Evolutionary conservation across 2,113 vertebrate genomes (phyloP).

Genomic region (Forbesichthys papilliferus): DNA sequence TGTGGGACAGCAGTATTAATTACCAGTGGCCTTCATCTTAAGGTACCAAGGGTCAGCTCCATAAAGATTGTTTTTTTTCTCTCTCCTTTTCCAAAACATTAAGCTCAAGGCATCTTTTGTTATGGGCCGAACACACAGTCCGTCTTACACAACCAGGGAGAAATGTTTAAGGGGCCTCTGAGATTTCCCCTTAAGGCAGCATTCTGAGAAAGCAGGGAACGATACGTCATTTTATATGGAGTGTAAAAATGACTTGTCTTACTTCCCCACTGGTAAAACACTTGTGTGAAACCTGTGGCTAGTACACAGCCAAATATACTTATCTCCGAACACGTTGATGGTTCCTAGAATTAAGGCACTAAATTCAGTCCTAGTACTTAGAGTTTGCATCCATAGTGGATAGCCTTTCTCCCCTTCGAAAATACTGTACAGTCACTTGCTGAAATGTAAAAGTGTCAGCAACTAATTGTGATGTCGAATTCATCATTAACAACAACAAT

Average conservation of each 20-base stretch:
- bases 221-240: constrained; percentile 59
- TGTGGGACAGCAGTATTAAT: constrained; percentile 53
- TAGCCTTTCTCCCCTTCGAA: not conserved
- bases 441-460: not conserved
- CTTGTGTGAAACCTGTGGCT: constrained; percentile 18
- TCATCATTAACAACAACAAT: too few relatives aligned
- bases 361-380: not conserved
- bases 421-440: not conserved
- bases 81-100: constrained; percentile 68
- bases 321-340: not conserved
- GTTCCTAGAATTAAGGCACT: not conserved
- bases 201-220: constrained; percentile 49
- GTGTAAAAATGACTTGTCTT: constrained; percentile 44
- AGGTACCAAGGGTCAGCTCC: constrained; percentile 47
- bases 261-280: constrained; percentile 28
- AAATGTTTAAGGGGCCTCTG: constrained; percentile 68
- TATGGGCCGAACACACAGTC: constrained; percentile 47
- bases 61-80: constrained; percentile 37
- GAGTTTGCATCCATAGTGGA: not conserved
- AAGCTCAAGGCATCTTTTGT: constrained; percentile 71
- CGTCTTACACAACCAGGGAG: constrained; percentile 65
- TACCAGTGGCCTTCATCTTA: constrained; percentile 41
- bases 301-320: not conserved
- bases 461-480: too few relatives aligned
- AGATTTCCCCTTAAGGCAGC: constrained; percentile 55